Evolutionary conservation across 1,140 invertebrate species (phyloP).

Genomic region (Calephelis virginiensis): DNA sequence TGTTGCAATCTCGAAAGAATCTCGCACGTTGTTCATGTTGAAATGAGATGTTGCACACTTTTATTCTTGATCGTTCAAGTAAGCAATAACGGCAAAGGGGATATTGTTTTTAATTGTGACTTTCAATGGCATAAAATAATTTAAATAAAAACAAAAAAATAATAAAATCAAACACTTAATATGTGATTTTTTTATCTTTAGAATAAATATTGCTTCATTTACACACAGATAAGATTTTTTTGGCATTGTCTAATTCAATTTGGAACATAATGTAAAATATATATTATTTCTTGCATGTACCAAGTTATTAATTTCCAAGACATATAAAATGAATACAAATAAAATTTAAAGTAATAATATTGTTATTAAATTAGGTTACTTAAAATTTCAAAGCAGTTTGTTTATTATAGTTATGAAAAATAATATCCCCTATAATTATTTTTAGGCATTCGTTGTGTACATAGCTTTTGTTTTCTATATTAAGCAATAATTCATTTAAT

Average conservation of each 20-base stretch:
- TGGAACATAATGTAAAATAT: no score
- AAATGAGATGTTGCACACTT: constrained; percentile 13
- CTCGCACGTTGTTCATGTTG: constrained; percentile 31
- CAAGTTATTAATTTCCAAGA: no score
- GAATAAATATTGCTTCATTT: no score
- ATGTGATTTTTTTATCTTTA: no score
- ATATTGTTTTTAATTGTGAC: constrained; percentile 21
- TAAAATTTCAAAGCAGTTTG: no score
- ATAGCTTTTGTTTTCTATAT: constrained; percentile 49
- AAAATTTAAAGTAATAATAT: no score
- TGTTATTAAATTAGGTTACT: no score
- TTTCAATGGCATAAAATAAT: background rate
- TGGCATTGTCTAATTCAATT: no score
- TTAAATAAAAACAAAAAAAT: background rate
- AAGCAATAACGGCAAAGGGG: constrained; percentile 28
- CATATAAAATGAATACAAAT: no score
- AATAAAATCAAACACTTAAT: no score
- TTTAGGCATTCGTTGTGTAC: constrained; percentile 51
- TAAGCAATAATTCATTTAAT: constrained; percentile 62
- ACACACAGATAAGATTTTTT: no score
- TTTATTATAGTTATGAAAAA: background rate
- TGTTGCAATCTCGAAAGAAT: constrained; percentile 64
- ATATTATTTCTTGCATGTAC: no score
- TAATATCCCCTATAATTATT: constrained; percentile 23
- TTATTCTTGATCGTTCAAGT: constrained; percentile 3